Evolutionary conservation across 2,888 invertebrate species (phyloP).

Genomic region (Disparrhopalites patrizii): DNA sequence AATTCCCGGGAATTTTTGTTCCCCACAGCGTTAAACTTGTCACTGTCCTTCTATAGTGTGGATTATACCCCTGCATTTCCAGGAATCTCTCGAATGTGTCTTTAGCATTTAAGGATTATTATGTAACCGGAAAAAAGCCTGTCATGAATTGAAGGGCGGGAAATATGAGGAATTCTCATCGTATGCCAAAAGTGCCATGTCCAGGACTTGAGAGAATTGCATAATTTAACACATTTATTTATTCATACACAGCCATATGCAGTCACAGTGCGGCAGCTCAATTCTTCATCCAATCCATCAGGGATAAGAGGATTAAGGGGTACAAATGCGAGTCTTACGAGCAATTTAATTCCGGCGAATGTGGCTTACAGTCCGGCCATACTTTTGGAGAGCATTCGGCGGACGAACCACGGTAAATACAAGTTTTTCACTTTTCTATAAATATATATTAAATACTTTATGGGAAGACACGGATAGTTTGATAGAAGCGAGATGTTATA

Average conservation of each 20-base stretch:
- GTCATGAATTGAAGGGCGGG: background rate
- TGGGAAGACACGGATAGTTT: too few species aligned
- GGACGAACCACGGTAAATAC: background rate
- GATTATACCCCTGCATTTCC: too few species aligned
- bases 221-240: background rate
- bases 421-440: too few species aligned
- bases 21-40: too few species aligned
- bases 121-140: background rate
- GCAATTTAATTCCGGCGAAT: background rate
- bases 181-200: too few species aligned
- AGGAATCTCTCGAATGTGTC: too few species aligned
- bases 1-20: too few species aligned
- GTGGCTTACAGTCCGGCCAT: background rate
- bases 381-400: background rate
- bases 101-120: too few species aligned
- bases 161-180: background rate
- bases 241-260: background rate
- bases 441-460: too few species aligned
- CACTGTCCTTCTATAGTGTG: too few species aligned
- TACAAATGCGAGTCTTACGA: background rate
- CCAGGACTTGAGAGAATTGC: too few species aligned
- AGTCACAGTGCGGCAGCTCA: conserved; percentile 2
- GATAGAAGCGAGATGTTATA: too few species aligned
- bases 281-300: conserved; percentile 3
- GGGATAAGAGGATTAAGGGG: background rate